phyloP scores from a whole-genome alignment of 1,140 invertebrate genomes.

The Rhynchophorus ferrugineus region DNA sequence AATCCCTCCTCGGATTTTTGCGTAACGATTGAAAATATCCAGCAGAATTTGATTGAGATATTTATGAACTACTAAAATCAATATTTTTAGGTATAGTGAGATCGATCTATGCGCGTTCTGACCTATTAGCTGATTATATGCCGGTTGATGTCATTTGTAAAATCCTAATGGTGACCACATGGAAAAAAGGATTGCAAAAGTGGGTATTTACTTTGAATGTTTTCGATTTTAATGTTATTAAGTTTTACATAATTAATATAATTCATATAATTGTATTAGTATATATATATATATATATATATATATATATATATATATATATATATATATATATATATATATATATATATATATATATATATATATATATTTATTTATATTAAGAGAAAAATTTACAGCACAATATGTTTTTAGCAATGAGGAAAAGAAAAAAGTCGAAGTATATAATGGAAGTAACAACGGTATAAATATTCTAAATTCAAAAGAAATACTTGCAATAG shows the following conservation, averaged over 20 bases:
- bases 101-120: conserved; percentile 56
- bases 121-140: conserved; percentile 66
- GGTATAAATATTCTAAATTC: conserved; percentile 62
- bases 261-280: not conserved
- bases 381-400: no score
- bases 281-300: not conserved
- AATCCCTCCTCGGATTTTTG: no score
- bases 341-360: not conserved
- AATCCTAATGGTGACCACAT: conserved; percentile 65
- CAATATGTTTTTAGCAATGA: not conserved
- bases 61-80: not conserved
- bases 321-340: not conserved
- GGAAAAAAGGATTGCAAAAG: conserved; percentile 59
- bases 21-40: no score
- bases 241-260: no score
- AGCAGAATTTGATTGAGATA: not conserved
- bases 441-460: conserved; percentile 61
- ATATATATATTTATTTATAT: no score
- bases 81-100: conserved; percentile 54
- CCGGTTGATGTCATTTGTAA: conserved; percentile 85
- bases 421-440: conserved; percentile 39
- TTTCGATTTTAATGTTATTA: not conserved
- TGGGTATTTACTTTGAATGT: conserved; percentile 31
- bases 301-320: not conserved
- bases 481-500: conserved; percentile 49